Evolutionary conservation across 1,140 invertebrate species (phyloP).

Genomic region (Thaumatotibia leucotreta): DNA sequence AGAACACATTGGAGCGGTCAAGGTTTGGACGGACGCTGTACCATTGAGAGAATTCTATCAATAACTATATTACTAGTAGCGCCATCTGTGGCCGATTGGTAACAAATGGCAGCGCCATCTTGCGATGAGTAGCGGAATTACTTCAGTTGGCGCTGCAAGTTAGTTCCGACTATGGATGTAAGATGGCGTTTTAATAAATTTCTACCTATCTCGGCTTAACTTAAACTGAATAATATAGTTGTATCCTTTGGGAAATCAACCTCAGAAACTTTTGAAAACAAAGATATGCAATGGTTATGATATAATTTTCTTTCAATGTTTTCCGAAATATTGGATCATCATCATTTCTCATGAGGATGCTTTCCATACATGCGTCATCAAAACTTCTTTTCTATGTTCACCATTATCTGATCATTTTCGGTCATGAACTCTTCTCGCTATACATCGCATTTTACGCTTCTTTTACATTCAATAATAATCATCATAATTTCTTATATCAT

Average conservation of each 20-base stretch:
- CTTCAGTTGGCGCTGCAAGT: too few species aligned
- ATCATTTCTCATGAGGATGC: constrained; percentile 1
- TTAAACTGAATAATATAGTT: too few species aligned
- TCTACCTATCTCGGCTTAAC: too few species aligned
- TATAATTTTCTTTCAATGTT: background rate
- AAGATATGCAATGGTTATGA: too few species aligned
- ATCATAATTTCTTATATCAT: too few species aligned
- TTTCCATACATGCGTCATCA: constrained; percentile 15
- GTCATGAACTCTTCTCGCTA: background rate
- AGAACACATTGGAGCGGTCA: constrained; percentile 86
- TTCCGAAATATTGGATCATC: constrained; percentile 1
- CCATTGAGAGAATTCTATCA: background rate
- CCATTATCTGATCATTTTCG: constrained; percentile 8
- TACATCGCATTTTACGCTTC: background rate
- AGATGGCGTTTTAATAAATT: background rate
- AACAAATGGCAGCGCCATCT: background rate
- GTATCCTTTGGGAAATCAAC: background rate
- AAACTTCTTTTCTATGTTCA: constrained; percentile 15
- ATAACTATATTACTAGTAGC: too few species aligned
- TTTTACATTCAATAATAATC: background rate
- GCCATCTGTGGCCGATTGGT: too few species aligned
- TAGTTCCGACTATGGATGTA: background rate
- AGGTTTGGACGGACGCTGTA: constrained; percentile 59
- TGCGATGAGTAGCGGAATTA: constrained; percentile 1
- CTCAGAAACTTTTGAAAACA: background rate